A percentile compares a stretch with the other conserved stretches of the same genome.
phyloP scores from a whole-genome alignment of 1,140 invertebrate species.

The Episyrphus balteatus region DNA sequence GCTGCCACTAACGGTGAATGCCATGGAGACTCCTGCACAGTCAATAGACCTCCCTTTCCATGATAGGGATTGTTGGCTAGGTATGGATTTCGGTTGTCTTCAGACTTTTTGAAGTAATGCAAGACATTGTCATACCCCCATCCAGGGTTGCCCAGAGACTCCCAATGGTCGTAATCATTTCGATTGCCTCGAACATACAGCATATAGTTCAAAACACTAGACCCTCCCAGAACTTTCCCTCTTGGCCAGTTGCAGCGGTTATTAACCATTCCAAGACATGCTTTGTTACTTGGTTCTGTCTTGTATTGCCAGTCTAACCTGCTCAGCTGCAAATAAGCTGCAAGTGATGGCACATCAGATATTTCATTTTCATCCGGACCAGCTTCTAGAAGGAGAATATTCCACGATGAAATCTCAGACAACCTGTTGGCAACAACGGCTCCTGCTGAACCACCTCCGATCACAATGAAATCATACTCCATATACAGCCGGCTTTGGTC shows the following conservation, averaged over 20 bases:
- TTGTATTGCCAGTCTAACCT: conserved; percentile 88
- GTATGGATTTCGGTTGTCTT: conserved; percentile 79
- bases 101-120: conserved; percentile 82
- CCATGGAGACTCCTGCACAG: conserved; percentile 77
- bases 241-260: conserved; percentile 73
- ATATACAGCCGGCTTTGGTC: conserved; percentile 43
- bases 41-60: conserved; percentile 59
- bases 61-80: conserved; percentile 61
- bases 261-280: conserved; percentile 65
- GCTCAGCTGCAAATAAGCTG: conserved; percentile 76
- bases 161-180: conserved; percentile 86
- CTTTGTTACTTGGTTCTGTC: conserved; percentile 73
- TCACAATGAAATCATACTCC: conserved; percentile 76
- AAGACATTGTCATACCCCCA: conserved; percentile 85
- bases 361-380: conserved; percentile 88
- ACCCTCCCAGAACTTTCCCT: conserved; percentile 79
- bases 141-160: conserved; percentile 67
- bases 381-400: conserved; percentile 78
- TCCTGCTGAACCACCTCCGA: conserved; percentile 70
- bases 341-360: conserved; percentile 75
- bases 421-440: conserved; percentile 85
- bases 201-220: conserved; percentile 90
- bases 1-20: conserved; percentile 65
- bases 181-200: conserved; percentile 73
- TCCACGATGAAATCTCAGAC: conserved; percentile 69